Percentiles rank a stretch among this genome's conserved stretches.
phyloP scores from a whole-genome alignment of 2,113 vertebrate species.

The Taxidea taxus region DNA sequence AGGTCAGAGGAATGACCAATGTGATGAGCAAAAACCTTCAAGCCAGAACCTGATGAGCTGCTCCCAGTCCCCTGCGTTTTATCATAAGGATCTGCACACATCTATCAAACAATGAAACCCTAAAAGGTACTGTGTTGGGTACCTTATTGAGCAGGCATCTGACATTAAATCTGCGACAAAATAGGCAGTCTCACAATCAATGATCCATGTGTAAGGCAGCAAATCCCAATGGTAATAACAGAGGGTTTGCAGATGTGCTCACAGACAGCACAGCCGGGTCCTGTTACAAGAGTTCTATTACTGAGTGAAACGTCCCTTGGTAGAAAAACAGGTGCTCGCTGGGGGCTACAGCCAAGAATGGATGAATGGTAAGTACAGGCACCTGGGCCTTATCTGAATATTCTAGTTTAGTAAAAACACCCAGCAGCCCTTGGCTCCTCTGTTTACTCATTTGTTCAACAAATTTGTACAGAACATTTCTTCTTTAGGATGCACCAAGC shows the following conservation, averaged over 20 bases:
- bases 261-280: not conserved
- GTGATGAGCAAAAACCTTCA: not conserved
- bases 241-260: not conserved
- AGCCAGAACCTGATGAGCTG: not conserved
- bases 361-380: not conserved
- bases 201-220: not conserved
- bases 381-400: not conserved
- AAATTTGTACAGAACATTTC: not conserved
- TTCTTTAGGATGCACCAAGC: not conserved
- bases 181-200: not conserved
- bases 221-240: not conserved
- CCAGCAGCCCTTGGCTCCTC: not conserved
- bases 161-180: conserved; percentile 38
- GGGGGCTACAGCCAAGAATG: not conserved
- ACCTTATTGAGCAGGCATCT: not conserved
- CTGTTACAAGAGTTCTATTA: conserved; percentile 17
- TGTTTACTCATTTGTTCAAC: not conserved
- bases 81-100: not conserved
- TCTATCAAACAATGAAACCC: not conserved
- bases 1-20: not conserved
- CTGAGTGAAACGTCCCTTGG: not conserved
- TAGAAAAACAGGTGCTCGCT: conserved; percentile 4
- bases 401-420: conserved; percentile 7
- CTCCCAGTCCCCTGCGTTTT: not conserved
- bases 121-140: not conserved